Evolutionary conservation across 2,888 invertebrate species (phyloP).

Genomic region (Tachina fera): DNA sequence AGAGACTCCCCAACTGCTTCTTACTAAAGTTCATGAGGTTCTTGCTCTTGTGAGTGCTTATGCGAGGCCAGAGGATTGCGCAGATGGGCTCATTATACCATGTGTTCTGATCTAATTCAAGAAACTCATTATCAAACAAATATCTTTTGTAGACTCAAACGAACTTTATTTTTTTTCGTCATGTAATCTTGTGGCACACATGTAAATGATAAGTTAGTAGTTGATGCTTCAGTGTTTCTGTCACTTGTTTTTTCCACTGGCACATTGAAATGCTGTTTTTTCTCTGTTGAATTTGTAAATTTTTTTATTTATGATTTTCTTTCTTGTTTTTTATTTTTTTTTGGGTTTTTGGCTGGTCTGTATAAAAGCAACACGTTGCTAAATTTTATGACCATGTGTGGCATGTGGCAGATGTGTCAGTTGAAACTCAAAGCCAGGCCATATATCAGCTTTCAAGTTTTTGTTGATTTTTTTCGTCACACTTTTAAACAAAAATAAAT

Average conservation of each 20-base stretch:
- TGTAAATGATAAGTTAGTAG: constrained; percentile 32
- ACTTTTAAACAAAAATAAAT: constrained; percentile 30
- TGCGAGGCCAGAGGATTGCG: too few relatives aligned
- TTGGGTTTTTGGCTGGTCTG: constrained; percentile 39
- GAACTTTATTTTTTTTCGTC: not conserved
- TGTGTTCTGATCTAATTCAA: too few relatives aligned
- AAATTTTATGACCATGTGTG: constrained; percentile 67
- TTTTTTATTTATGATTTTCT: constrained; percentile 13
- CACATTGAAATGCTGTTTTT: constrained; percentile 56
- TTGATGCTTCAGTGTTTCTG: constrained; percentile 30
- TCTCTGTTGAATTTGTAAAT: constrained; percentile 33
- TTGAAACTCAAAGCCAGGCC: constrained; percentile 66
- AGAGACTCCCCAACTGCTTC: too few relatives aligned
- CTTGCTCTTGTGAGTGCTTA: too few relatives aligned
- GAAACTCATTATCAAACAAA: too few relatives aligned
- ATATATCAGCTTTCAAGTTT: constrained; percentile 68
- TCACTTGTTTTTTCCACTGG: not conserved
- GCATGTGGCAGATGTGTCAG: constrained; percentile 72
- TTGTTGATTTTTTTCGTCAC: constrained; percentile 21
- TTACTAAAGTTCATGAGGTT: too few relatives aligned
- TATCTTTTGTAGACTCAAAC: not conserved
- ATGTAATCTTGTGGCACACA: constrained; percentile 17
- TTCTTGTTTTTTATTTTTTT: constrained; percentile 10
- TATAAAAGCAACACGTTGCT: constrained; percentile 69
- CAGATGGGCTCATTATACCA: too few relatives aligned